Evolutionary conservation across 2,888 invertebrate species (phyloP).

Genomic region (Tridacna crocea): DNA sequence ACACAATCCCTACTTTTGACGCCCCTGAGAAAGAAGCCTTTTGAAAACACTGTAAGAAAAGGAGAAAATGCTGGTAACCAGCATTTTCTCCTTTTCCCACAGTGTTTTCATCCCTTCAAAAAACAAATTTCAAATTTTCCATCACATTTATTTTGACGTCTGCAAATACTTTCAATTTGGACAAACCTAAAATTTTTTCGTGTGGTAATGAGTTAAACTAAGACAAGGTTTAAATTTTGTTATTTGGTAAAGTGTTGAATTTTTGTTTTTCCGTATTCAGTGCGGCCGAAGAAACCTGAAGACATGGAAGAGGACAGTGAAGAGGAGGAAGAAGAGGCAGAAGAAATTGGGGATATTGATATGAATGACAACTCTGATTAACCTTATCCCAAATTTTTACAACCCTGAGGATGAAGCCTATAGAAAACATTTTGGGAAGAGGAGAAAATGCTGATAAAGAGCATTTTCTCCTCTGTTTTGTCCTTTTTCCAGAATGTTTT

Average conservation of each 20-base stretch:
- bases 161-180: no score
- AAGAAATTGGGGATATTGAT: slow-evolving; percentile 17
- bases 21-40: no score
- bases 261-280: slow-evolving; percentile 35
- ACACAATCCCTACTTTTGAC: no score
- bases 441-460: not conserved
- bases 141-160: no score
- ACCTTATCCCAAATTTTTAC: not conserved
- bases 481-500: not conserved
- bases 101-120: no score
- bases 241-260: not conserved
- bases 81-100: no score
- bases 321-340: slow-evolving; percentile 33
- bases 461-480: slow-evolving; percentile 13
- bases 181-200: no score
- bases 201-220: no score
- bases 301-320: slow-evolving; percentile 30
- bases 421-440: not conserved
- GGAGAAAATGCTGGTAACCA: no score
- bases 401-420: not conserved
- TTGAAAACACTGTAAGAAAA: no score
- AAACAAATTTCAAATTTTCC: no score
- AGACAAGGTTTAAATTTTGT: no score
- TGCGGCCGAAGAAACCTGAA: slow-evolving; percentile 47
- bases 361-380: slow-evolving; percentile 27